A percentile compares a stretch with the other conserved stretches of the same genome.
phyloP scores from a whole-genome alignment of 2,888 invertebrate genomes.

The Leptinotarsa rubiginosa region DNA sequence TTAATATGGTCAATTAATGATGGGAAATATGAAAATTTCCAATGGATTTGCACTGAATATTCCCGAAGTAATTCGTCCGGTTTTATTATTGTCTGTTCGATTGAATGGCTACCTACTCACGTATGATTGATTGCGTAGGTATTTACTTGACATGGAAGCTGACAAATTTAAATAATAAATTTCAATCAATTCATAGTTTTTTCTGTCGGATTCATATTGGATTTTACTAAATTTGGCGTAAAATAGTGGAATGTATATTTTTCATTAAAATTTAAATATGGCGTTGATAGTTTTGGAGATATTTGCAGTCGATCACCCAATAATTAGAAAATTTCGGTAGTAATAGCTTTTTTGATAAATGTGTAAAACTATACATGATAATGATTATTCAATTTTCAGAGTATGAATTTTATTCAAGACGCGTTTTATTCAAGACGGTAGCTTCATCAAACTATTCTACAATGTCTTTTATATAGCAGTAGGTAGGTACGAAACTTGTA shows the following conservation, averaged over 20 bases:
- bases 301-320: not conserved
- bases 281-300: not conserved
- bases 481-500: too few species aligned
- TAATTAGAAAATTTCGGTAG: not conserved
- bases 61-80: constrained; percentile 13
- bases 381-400: too few species aligned
- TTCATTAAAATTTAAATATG: not conserved
- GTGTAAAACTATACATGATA: too few species aligned
- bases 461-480: too few species aligned
- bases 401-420: too few species aligned
- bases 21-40: constrained; percentile 23
- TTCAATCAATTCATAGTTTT: constrained; percentile 29
- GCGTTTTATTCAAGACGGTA: too few species aligned
- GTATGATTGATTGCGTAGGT: constrained; percentile 36
- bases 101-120: constrained; percentile 26
- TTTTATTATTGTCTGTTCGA: constrained; percentile 22
- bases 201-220: constrained; percentile 26
- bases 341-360: too few species aligned
- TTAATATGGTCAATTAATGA: constrained; percentile 17
- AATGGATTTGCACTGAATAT: constrained; percentile 16
- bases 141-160: constrained; percentile 32
- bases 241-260: not conserved
- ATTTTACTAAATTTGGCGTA: constrained; percentile 15
- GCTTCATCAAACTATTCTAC: too few species aligned
- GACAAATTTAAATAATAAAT: constrained; percentile 38